Evolutionary conservation across 2,888 invertebrate species (phyloP), one percentile per base, ranked within the genome.

Genomic region (Dione vanillae): DNA sequence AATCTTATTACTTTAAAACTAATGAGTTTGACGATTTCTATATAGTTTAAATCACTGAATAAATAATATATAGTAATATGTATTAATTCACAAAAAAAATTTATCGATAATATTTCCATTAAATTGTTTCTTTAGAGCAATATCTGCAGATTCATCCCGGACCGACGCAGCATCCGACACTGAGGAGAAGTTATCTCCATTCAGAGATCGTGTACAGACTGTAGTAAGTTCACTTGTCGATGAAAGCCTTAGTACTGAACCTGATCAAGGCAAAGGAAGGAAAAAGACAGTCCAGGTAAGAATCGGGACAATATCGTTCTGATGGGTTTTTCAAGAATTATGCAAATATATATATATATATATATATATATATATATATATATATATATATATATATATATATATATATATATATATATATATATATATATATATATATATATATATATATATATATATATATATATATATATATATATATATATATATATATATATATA

Each of bases 251-350:
- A 95, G 96, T 77, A 94, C 94, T 1, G 95, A 96, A 75, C 96
- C 96, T 2, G 96, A 94, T 76, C 93, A 96, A 82, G 94, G 96
- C 59, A 96, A 96, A 79, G 95, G 95, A 78, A 94, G 95, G 77
- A 96, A 96, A 89, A 96, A 96, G 92, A 95, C 96, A 90, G 96
- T 96, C 77, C 95, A 95, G 94, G 95, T 95, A 86, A 77, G 67
- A 69, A 19, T 64, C 20, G 3, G 12, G 2, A 27, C 27, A 27
- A 27, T 27, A 27, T 27, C 27, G 2, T 27, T 27, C 5, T 27
- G 5, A 27, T 27, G 27, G 27, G 27, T 27, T 27, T 27, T 27
- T 27, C 27, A 27, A 27, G 27, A 27, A 27, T n/a, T n/a, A n/a
- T n/a, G n/a, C n/a, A n/a, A n/a, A n/a, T 27, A 27, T 52, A 11